A percentile compares a stretch with the other conserved stretches of the same genome.
Conservation (phyloP, 2,797 vertebrate genomes). For the Nyctibius grandis region DNA sequence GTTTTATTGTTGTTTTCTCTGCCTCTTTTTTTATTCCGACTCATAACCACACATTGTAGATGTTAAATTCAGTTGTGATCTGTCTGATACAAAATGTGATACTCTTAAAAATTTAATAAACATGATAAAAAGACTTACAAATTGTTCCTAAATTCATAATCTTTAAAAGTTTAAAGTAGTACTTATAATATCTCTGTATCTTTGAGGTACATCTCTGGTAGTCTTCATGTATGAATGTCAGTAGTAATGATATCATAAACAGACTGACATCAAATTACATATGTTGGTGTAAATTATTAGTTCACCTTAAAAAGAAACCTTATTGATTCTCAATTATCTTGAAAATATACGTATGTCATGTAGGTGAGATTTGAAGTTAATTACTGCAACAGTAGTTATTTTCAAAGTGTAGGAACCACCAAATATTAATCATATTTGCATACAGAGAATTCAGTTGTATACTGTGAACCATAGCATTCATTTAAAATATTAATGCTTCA, state of each 20-base stretch:
- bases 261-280: background rate
- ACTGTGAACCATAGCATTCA: background rate
- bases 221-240: background rate
- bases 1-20: background rate
- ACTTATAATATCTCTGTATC: background rate
- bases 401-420: background rate
- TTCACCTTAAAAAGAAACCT: background rate
- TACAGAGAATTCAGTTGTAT: background rate
- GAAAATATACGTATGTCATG: background rate
- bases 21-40: background rate
- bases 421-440: background rate
- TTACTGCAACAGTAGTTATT: background rate
- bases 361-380: background rate
- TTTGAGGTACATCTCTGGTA: background rate
- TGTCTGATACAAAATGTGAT: background rate
- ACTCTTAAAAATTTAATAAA: background rate
- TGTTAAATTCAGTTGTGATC: background rate
- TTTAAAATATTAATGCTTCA: background rate
- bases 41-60: background rate
- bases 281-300: background rate
- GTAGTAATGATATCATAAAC: background rate
- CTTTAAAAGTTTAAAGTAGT: background rate
- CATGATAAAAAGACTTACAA: background rate
- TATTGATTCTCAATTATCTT: background rate
- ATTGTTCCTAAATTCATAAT: background rate